Conservation (phyloP, 2,888 invertebrate genomes). For the Sthenelais limicola region DNA sequence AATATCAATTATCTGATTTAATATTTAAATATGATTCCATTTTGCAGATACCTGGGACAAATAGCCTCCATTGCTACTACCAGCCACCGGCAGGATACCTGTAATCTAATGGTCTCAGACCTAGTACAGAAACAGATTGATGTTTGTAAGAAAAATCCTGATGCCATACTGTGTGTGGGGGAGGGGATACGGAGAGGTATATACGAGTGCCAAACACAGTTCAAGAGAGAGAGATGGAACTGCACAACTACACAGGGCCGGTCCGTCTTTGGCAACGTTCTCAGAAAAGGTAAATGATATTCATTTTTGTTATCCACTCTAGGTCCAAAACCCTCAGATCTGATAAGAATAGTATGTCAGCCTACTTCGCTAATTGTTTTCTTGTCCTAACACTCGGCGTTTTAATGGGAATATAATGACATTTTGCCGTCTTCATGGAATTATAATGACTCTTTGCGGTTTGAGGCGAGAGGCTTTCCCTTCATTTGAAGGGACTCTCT, state of each 20-base stretch:
- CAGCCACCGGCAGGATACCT: slow-evolving; percentile 36
- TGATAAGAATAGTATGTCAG: too few relatives aligned
- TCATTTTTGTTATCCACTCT: neutral
- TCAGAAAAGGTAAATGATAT: slow-evolving; percentile 73
- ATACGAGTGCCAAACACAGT: slow-evolving; percentile 76
- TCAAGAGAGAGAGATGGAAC: slow-evolving; percentile 77
- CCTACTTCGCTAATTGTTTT: too few relatives aligned
- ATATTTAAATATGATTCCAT: too few relatives aligned
- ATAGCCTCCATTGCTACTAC: slow-evolving; percentile 36
- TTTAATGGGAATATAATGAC: too few relatives aligned
- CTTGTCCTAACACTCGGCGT: too few relatives aligned
- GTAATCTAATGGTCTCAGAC: slow-evolving; percentile 31
- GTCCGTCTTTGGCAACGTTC: slow-evolving; percentile 74
- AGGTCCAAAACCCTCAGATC: too few relatives aligned
- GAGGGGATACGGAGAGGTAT: slow-evolving; percentile 76
- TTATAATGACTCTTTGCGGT: too few relatives aligned
- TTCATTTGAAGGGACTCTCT: too few relatives aligned
- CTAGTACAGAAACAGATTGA: slow-evolving; percentile 68
- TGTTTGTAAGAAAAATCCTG: slow-evolving; percentile 74
- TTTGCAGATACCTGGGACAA: slow-evolving; percentile 44
- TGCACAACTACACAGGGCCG: slow-evolving; percentile 72
- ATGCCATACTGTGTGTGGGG: slow-evolving; percentile 75
- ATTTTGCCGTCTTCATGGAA: too few relatives aligned
- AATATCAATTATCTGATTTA: too few relatives aligned
- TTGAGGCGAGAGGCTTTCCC: too few relatives aligned